phyloP scores from a whole-genome alignment of 1,140 invertebrate genomes.

The Laodelphax striatellus region DNA sequence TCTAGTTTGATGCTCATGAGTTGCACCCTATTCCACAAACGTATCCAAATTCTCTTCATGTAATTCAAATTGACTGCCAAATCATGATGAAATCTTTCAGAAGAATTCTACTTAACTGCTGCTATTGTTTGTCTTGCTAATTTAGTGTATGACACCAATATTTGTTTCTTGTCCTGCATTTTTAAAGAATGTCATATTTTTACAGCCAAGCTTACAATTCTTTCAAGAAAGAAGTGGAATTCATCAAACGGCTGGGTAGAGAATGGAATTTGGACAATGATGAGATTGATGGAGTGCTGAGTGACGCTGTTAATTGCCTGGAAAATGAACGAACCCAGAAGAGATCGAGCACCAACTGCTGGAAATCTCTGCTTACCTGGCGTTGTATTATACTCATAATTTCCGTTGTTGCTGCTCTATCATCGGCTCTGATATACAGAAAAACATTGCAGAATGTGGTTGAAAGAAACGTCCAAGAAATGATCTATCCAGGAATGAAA shows the following conservation, averaged over 20 bases:
- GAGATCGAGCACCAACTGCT: background rate
- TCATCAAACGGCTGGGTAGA: background rate
- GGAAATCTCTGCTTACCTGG: background rate
- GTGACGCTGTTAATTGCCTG: background rate
- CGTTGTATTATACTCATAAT: background rate
- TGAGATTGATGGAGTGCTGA: background rate
- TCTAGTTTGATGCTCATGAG: too few species aligned
- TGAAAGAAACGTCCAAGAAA: constrained; percentile 50
- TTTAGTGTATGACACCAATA: too few species aligned
- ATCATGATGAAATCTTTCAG: too few species aligned
- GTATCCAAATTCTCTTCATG: too few species aligned
- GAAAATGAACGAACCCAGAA: background rate
- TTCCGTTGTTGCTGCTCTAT: background rate
- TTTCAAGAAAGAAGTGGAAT: background rate
- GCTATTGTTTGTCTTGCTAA: too few species aligned
- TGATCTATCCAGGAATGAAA: constrained; percentile 53
- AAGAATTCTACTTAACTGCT: too few species aligned
- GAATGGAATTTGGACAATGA: background rate
- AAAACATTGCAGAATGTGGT: constrained; percentile 40
- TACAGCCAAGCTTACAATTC: background rate
- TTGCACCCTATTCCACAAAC: too few species aligned
- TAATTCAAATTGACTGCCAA: too few species aligned
- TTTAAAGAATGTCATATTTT: too few species aligned
- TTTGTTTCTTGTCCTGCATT: too few species aligned
- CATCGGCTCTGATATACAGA: constrained; percentile 7